phyloP scores from a whole-genome alignment of 2,888 invertebrate species.

The Eubasilissa splendida region DNA sequence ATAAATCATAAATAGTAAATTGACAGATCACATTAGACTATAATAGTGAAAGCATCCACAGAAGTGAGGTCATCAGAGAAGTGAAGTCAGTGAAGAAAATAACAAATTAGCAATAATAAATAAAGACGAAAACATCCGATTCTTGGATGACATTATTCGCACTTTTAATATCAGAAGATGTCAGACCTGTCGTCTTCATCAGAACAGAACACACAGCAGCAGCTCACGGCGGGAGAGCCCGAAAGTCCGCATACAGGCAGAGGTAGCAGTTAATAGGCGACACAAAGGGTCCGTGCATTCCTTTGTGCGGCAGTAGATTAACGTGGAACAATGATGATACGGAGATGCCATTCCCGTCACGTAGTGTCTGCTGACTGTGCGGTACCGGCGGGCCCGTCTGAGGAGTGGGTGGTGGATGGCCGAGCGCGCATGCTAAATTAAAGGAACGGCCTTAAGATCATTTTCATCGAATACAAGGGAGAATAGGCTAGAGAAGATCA shows the following conservation, averaged over 20 bases:
- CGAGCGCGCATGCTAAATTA: neutral
- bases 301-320: conserved; percentile 39
- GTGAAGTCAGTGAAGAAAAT: too few species aligned
- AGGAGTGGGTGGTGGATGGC: neutral
- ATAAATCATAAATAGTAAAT: too few species aligned
- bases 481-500: too few species aligned
- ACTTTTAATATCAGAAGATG: too few species aligned
- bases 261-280: neutral
- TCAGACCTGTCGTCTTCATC: neutral
- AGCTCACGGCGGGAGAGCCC: neutral
- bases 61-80: too few species aligned
- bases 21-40: too few species aligned
- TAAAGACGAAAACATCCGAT: too few species aligned
- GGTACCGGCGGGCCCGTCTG: neutral
- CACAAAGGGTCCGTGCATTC: conserved; percentile 37
- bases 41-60: too few species aligned
- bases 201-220: neutral
- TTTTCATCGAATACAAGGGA: too few species aligned
- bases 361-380: conserved; percentile 40
- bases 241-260: neutral
- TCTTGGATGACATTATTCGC: too few species aligned
- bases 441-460: too few species aligned
- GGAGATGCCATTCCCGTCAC: conserved; percentile 47
- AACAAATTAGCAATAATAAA: too few species aligned
- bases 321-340: conserved; percentile 41